A percentile compares a stretch with the other conserved stretches of the same genome.
These are phyloP conservation scores for Epsilonema sp. DNA, from an alignment of 2,888 invertebrate species.

Conservation along the genomic window DNA sequence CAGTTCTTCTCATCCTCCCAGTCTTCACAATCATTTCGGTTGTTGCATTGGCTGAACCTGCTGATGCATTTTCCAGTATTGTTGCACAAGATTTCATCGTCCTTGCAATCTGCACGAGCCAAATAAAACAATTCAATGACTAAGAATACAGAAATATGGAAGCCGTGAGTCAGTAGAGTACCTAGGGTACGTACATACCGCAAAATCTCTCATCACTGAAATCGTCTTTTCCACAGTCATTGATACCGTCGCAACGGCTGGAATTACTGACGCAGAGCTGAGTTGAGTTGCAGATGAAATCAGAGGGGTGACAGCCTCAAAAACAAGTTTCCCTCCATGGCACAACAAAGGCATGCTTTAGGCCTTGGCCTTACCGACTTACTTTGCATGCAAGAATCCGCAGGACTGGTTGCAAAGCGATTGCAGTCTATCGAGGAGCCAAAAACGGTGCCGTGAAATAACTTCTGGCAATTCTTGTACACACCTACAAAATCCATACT, in stretches of 20 bases:
- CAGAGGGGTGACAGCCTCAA: neutral
- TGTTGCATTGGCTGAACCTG: neutral
- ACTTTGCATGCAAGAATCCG: no score
- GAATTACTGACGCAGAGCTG: neutral
- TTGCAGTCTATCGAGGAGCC: no score
- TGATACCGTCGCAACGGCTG: neutral
- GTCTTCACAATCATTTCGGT: neutral
- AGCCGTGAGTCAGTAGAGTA: neutral
- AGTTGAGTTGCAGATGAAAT: neutral
- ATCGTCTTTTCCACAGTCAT: neutral
- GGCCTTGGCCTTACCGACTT: no score
- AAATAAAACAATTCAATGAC: neutral
- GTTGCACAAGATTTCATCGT: neutral
- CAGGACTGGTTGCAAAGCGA: no score
- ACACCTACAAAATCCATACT: no score
- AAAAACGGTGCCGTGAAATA: no score
- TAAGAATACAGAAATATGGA: neutral
- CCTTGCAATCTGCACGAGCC: neutral
- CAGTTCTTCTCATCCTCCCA: neutral
- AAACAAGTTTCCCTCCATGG: no score
- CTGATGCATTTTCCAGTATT: neutral
- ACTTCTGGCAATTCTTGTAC: no score
- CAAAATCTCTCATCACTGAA: neutral
- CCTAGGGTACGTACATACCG: neutral
- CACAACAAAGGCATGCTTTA: no score